A percentile compares a stretch with the other conserved stretches of the same genome.
phyloP scores from a whole-genome alignment of 1,140 invertebrate genomes.

The Luehdorfia chinensis region DNA sequence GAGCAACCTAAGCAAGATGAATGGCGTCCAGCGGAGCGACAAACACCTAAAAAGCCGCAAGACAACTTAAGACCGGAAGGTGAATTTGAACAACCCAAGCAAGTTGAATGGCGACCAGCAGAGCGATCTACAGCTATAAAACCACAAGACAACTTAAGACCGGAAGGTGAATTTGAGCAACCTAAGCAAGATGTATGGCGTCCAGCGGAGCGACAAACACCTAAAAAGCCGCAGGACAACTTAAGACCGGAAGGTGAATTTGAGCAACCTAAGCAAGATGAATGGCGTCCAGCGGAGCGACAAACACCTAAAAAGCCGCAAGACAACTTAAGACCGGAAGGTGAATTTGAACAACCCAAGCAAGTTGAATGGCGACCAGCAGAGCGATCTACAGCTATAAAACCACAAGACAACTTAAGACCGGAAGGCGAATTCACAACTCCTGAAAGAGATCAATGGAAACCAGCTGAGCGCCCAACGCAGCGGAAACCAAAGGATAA shows the following conservation, averaged over 20 bases:
- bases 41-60: conserved; percentile 78
- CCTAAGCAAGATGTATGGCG: conserved; percentile 65
- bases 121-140: conserved; percentile 67
- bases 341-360: conserved; percentile 64
- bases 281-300: conserved; percentile 80
- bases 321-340: conserved; percentile 81
- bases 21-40: conserved; percentile 77
- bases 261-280: conserved; percentile 69
- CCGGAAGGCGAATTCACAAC: conserved; percentile 80
- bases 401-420: conserved; percentile 79
- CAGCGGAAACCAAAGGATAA: conserved; percentile 78
- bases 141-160: conserved; percentile 73
- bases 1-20: conserved; percentile 78
- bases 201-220: conserved; percentile 63
- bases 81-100: conserved; percentile 78
- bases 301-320: conserved; percentile 69
- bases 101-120: conserved; percentile 76
- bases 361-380: conserved; percentile 58
- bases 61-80: conserved; percentile 82
- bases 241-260: conserved; percentile 81
- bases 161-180: conserved; percentile 81
- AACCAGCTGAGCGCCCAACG: conserved; percentile 78
- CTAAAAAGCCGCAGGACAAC: conserved; percentile 71
- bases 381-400: conserved; percentile 68
- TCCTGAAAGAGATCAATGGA: conserved; percentile 68